A percentile compares a stretch with the other conserved stretches of the same genome.
Conservation (phyloP, 2,888 invertebrate genomes). For the Emesis russula region DNA sequence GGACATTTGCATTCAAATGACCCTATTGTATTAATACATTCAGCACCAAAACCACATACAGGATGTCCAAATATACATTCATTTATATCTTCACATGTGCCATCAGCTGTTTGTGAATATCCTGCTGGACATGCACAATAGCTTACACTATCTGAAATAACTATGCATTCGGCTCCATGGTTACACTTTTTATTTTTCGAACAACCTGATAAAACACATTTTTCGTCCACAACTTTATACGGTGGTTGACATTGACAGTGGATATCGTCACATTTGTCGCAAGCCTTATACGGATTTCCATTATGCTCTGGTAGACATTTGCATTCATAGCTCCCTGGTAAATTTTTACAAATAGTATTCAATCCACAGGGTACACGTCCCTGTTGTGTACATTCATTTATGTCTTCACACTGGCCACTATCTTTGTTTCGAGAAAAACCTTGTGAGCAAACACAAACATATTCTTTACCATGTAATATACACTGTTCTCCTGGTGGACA, state of each 20-base stretch:
- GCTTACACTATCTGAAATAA: conserved; percentile 99
- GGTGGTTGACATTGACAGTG: conserved; percentile 99
- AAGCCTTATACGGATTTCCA: conserved; percentile 99
- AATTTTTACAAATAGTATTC: conserved; percentile 99
- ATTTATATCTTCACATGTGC: conserved; percentile 98
- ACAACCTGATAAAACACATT: conserved; percentile 98
- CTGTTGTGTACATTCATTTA: conserved; percentile 98
- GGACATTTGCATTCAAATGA: conserved; percentile 98
- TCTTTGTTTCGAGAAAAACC: conserved; percentile 98
- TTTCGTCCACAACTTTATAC: conserved; percentile 98
- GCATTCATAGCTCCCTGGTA: conserved; percentile 99
- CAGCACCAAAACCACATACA: conserved; percentile 98
- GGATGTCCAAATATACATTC: conserved; percentile 98
- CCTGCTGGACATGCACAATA: conserved; percentile 99
- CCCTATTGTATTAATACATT: conserved; percentile 98
- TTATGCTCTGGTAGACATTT: conserved; percentile 99
- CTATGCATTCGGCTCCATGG: conserved; percentile 99
- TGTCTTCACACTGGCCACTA: conserved; percentile 98
- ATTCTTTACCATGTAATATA: conserved; percentile 98
- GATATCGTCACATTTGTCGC: conserved; percentile 98
- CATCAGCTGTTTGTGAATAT: conserved; percentile 97
- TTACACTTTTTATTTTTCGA: conserved; percentile 98
- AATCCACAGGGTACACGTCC: conserved; percentile 98
- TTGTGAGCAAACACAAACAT: conserved; percentile 99
- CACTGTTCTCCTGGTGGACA: conserved; percentile 99